These are phyloP conservation scores for Lophura swinhoii DNA, from an alignment of 2,797 vertebrate genomes.

Conservation along the genomic window DNA sequence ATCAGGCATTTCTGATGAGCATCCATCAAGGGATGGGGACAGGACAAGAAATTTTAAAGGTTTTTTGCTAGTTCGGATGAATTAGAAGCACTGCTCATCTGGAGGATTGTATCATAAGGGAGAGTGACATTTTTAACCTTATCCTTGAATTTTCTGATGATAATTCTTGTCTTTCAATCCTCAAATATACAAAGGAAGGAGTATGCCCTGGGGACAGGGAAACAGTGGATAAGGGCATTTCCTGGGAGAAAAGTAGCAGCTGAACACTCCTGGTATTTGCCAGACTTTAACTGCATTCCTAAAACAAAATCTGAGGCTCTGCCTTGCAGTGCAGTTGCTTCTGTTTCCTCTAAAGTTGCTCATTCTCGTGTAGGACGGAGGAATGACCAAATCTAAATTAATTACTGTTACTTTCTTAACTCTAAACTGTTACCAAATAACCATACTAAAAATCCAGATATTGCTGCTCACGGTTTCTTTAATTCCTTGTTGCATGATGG, in stretches of 20 bases:
- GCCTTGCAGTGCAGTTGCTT: conserved; percentile 37
- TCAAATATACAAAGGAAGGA: not conserved
- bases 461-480: not conserved
- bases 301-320: conserved; percentile 26
- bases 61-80: not conserved
- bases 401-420: conserved; percentile 50
- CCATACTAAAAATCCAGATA: conserved; percentile 33
- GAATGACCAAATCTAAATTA: conserved; percentile 47
- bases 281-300: conserved; percentile 3
- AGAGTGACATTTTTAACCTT: not conserved
- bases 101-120: not conserved
- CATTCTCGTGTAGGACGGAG: not conserved
- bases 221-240: not conserved
- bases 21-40: not conserved
- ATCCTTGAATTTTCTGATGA: not conserved
- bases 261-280: not conserved
- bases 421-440: conserved; percentile 47
- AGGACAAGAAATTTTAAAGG: not conserved
- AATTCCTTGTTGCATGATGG: conserved; percentile 30
- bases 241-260: not conserved
- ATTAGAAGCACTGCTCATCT: not conserved
- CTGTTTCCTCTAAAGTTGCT: conserved; percentile 6
- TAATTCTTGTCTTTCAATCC: not conserved
- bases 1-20: not conserved
- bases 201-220: not conserved